Evolutionary conservation across 2,113 vertebrate genomes (phyloP), one percentile per base, ranked within the genome.

Genomic region (Crypturellus undulatus): DNA sequence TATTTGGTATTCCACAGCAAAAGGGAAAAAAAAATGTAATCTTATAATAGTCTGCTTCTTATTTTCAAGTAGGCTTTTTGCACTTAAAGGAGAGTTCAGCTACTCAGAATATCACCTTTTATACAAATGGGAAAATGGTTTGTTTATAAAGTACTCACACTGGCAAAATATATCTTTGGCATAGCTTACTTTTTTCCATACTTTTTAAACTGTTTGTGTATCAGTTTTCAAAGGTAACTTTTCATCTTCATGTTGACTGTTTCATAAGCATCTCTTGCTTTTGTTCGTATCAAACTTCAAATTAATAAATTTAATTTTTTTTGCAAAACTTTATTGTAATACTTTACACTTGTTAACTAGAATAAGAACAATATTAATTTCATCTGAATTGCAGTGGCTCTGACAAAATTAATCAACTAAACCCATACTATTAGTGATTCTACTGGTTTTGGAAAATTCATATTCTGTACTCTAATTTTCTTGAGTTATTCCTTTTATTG

Each of bases 241-340:
- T 92, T 70, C 43, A 73, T 60, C 52, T 89, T 90, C 70, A 52
- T 59, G 47, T 94, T 88, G 71, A 62, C 59, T 58, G 32, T 87
- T 92, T 80, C 2, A 1, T 80, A 92, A 93, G 60, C 49, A n/a
- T 17, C 20, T 90, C 30, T 75, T 71, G 19, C 26, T 85, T 89
- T 71, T 88, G 2, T 63, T 91, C 38, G 78, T 90, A 70, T 84
- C 67, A 71, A 69, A 94, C 51, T 84, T 93, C 30, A 87, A 84
- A 82, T 84, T 82, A 97, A 72, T 92, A 90, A 67, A 92, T 92
- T 42, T 87, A 69, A 72, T 25, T 42, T 87, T 94, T 94, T 79
- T 93, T 94, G 40, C 42, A 85, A 72, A 56, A 15, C 25, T 59
- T 80, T 85, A 38, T 90, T 95, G 52, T 67, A 82, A 69, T 84